phyloP scores from a whole-genome alignment of 2,888 invertebrate species.

The Ormyrus nitidulus region DNA sequence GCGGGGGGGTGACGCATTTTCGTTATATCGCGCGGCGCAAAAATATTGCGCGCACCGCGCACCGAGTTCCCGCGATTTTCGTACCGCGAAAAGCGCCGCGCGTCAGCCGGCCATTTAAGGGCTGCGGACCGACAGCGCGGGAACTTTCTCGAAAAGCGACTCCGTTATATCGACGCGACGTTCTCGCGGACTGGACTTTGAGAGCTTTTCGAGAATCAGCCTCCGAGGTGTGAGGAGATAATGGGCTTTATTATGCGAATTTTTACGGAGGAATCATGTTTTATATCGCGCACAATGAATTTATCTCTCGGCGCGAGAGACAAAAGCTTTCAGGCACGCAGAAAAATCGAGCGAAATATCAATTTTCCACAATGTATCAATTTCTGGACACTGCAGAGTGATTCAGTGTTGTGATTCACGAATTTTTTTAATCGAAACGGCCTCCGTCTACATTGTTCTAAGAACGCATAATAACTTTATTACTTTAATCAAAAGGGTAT shows the following conservation, averaged over 20 bases:
- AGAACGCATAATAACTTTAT: not conserved
- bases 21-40: too few relatives aligned
- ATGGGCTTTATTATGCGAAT: too few relatives aligned
- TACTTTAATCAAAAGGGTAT: not conserved
- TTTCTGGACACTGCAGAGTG: not conserved
- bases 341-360: not conserved
- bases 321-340: not conserved
- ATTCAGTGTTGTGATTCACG: slow-evolving; percentile 6
- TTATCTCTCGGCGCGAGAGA: not conserved
- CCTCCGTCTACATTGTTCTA: not conserved
- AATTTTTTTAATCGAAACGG: not conserved
- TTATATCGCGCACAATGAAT: too few relatives aligned
- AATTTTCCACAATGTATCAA: not conserved
- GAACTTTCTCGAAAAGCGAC: too few relatives aligned
- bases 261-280: too few relatives aligned
- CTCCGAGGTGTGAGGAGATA: too few relatives aligned
- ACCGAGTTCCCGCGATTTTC: slow-evolving; percentile 7
- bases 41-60: too few relatives aligned
- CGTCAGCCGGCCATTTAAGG: slow-evolving; percentile 29
- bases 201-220: too few relatives aligned
- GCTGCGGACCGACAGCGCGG: not conserved
- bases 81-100: slow-evolving; percentile 9
- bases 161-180: too few relatives aligned
- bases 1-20: too few relatives aligned
- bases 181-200: too few relatives aligned